Conservation (phyloP, 2,113 vertebrate species). For the Toxotes jaculatrix region DNA sequence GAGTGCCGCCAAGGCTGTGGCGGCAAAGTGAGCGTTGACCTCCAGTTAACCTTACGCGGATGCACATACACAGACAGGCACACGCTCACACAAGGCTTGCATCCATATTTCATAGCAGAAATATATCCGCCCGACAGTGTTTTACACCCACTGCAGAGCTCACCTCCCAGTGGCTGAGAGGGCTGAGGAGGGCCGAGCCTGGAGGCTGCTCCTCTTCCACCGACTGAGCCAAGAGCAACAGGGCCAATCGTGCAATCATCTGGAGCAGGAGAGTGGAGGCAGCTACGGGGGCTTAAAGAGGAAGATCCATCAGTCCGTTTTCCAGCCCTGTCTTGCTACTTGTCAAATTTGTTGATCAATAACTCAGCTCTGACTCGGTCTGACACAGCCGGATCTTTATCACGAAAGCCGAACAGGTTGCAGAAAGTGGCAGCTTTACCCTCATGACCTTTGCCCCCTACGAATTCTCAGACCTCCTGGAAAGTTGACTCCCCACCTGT, state of each 20-base stretch:
- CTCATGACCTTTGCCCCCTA: conserved; percentile 4
- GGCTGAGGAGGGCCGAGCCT: conserved; percentile 34
- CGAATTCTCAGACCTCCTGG: conserved; percentile 18
- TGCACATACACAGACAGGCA: conserved; percentile 35
- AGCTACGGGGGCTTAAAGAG: conserved; percentile 10
- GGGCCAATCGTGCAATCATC: conserved; percentile 50
- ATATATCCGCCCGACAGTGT: conserved; percentile 73
- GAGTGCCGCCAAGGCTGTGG: conserved; percentile 79
- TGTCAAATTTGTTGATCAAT: conserved; percentile 18
- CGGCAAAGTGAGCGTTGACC: conserved; percentile 78
- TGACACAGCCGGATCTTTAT: neutral
- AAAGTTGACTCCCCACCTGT: conserved; percentile 37
- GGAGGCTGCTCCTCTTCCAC: conserved; percentile 51
- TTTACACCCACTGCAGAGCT: conserved; percentile 73
- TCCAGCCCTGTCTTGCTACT: neutral
- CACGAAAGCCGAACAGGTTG: neutral
- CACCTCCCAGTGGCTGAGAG: conserved; percentile 60
- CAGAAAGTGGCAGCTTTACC: conserved; percentile 16
- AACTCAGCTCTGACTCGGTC: conserved; percentile 21
- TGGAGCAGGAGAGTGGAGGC: conserved; percentile 23
- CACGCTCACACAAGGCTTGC: conserved; percentile 58
- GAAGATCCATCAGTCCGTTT: conserved; percentile 11
- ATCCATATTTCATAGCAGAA: conserved; percentile 83
- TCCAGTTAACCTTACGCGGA: conserved; percentile 74
- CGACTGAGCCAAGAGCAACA: conserved; percentile 61